phyloP scores from a whole-genome alignment of 2,797 vertebrate species.

The Schizothorax lantsangensis region DNA sequence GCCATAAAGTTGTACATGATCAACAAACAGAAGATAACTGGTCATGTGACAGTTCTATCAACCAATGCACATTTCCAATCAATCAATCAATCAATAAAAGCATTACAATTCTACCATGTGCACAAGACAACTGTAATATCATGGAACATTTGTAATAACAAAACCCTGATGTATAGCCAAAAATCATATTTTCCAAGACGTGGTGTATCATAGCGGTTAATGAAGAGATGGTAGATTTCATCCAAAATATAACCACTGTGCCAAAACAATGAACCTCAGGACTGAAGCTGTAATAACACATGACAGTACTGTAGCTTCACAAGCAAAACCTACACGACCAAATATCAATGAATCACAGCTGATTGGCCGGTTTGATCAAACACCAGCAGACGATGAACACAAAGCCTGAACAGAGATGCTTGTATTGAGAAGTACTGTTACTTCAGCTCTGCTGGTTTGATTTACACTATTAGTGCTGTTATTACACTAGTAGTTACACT shows the following conservation, averaged over 20 bases:
- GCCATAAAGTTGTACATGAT: not conserved
- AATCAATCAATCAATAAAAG: not conserved
- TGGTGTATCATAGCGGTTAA: not conserved
- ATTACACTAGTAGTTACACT: not conserved
- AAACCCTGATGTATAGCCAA: not conserved
- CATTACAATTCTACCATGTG: not conserved
- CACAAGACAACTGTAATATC: not conserved
- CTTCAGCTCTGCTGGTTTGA: not conserved
- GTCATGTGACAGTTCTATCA: not conserved
- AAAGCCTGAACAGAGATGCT: constrained; percentile 22
- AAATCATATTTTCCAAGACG: not conserved
- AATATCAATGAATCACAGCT: not conserved
- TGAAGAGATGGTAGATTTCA: not conserved
- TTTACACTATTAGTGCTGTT: not conserved
- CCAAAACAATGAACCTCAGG: not conserved
- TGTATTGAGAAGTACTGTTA: not conserved
- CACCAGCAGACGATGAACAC: constrained; percentile 34
- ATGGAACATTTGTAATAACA: not conserved
- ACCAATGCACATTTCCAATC: not conserved
- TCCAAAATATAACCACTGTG: not conserved
- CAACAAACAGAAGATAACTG: not conserved
- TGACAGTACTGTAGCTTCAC: not conserved
- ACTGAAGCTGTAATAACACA: not conserved
- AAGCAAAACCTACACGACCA: not conserved
- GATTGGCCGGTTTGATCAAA: constrained; percentile 29